Percentiles rank a stretch among this genome's conserved stretches.
These are phyloP conservation scores for Tridacna gigas DNA, from an alignment of 2,888 invertebrate species.

Conservation along the genomic window DNA sequence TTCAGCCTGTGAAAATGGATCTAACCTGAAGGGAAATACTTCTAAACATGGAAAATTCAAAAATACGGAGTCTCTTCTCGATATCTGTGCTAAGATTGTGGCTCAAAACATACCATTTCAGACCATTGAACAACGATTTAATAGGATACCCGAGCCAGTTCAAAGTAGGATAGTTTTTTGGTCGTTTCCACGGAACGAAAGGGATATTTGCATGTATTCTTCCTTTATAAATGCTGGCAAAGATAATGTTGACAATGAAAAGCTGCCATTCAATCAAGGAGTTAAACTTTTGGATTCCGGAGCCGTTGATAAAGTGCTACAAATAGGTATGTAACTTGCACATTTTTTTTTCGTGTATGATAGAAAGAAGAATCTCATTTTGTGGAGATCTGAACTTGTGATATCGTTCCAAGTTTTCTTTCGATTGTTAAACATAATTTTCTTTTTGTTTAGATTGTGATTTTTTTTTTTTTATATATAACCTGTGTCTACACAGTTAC, in stretches of 20 bases:
- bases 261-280: slow-evolving; percentile 94
- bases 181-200: slow-evolving; percentile 94
- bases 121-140: slow-evolving; percentile 93
- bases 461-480: too few relatives aligned
- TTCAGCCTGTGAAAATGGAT: slow-evolving; percentile 71
- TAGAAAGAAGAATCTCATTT: too few relatives aligned
- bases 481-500: too few relatives aligned
- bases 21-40: slow-evolving; percentile 70
- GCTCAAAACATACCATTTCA: slow-evolving; percentile 94
- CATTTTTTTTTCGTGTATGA: neutral
- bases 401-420: too few relatives aligned
- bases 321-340: slow-evolving; percentile 91
- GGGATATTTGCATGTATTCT: slow-evolving; percentile 95
- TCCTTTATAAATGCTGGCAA: slow-evolving; percentile 88
- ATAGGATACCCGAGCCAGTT: slow-evolving; percentile 94
- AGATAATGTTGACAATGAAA: slow-evolving; percentile 89
- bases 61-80: slow-evolving; percentile 89
- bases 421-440: too few relatives aligned
- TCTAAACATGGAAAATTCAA: slow-evolving; percentile 73
- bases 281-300: slow-evolving; percentile 92
- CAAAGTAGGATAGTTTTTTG: slow-evolving; percentile 94
- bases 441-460: too few relatives aligned
- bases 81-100: slow-evolving; percentile 93
- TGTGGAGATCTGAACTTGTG: too few relatives aligned
- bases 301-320: slow-evolving; percentile 93